phyloP scores from a whole-genome alignment of 92 coral and sea anemone genomes.

The Metridium senile region DNA sequence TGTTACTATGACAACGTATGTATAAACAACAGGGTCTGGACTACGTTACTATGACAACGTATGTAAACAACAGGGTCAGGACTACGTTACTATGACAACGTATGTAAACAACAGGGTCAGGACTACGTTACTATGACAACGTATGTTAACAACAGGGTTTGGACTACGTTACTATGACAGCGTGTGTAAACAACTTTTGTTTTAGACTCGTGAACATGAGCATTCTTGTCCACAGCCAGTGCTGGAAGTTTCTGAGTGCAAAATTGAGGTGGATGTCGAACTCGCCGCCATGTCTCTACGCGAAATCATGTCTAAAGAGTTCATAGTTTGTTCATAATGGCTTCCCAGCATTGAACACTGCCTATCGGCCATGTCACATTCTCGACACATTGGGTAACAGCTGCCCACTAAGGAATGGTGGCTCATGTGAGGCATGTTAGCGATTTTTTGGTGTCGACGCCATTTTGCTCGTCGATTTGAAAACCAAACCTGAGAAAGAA shows the following conservation, averaged over 20 bases:
- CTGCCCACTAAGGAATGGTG: slow-evolving; percentile 84
- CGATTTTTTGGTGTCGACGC: slow-evolving; percentile 97
- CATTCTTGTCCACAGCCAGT: slow-evolving; percentile 75
- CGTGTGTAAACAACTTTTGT: too few species aligned
- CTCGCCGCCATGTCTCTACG: slow-evolving; percentile 55
- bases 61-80: too few species aligned
- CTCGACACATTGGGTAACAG: slow-evolving; percentile 94
- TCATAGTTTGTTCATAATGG: slow-evolving; percentile 72
- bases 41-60: too few species aligned
- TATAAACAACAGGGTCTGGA: too few species aligned
- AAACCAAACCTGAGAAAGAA: slow-evolving; percentile 90
- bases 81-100: too few species aligned
- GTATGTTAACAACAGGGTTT: too few species aligned
- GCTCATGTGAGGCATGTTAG: slow-evolving; percentile 89
- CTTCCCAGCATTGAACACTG: slow-evolving; percentile 73
- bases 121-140: too few species aligned
- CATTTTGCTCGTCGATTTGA: slow-evolving; percentile 99
- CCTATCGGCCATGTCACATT: slow-evolving; percentile 89
- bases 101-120: too few species aligned
- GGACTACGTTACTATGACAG: too few species aligned
- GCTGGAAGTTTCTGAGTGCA: slow-evolving; percentile 30
- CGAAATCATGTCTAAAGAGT: slow-evolving; percentile 67
- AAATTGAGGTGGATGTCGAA: slow-evolving; percentile 43
- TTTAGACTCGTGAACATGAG: slow-evolving; percentile 67
- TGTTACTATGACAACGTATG: too few species aligned